A percentile compares a stretch with the other conserved stretches of the same genome.
These are phyloP conservation scores for Atlantisia rogersi DNA, from an alignment of 2,113 vertebrate species.

Conservation along the genomic window DNA sequence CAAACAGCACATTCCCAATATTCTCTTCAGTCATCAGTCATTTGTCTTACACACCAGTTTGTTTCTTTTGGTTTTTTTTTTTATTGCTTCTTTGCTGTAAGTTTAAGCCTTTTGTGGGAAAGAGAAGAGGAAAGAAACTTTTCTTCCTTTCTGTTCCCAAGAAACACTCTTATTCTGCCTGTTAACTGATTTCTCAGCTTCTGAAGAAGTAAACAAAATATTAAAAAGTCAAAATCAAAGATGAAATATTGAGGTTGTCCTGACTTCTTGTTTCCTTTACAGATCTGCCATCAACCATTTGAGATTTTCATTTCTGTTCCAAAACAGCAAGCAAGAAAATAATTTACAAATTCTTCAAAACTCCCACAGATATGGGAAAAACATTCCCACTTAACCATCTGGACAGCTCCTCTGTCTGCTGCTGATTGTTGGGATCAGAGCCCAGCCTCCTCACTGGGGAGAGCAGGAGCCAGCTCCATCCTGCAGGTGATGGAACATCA, in stretches of 20 bases:
- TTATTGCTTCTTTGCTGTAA: neutral
- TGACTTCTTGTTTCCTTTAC: neutral
- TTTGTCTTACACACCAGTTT: neutral
- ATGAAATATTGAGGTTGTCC: constrained; percentile 17
- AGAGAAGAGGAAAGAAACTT: neutral
- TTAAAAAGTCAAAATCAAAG: neutral
- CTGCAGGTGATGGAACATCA: neutral
- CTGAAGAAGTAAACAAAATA: constrained; percentile 17
- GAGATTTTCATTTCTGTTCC: constrained; percentile 15
- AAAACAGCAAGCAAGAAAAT: constrained; percentile 24
- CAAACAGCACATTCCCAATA: neutral
- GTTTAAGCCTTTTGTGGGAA: neutral
- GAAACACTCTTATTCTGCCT: neutral
- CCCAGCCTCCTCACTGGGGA: neutral
- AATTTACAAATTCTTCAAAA: neutral
- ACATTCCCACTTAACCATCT: neutral
- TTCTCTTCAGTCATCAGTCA: neutral
- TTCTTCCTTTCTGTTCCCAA: neutral
- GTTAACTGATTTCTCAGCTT: neutral
- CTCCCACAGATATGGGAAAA: constrained; percentile 11
- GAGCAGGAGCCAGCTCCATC: neutral
- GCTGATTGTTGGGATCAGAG: neutral
- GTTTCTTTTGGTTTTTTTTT: neutral
- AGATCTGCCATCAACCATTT: neutral
- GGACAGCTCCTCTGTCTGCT: neutral